Evolutionary conservation across 2,797 vertebrate genomes (phyloP), one percentile per base, ranked within the genome.

Genomic region (Chanos chanos): DNA sequence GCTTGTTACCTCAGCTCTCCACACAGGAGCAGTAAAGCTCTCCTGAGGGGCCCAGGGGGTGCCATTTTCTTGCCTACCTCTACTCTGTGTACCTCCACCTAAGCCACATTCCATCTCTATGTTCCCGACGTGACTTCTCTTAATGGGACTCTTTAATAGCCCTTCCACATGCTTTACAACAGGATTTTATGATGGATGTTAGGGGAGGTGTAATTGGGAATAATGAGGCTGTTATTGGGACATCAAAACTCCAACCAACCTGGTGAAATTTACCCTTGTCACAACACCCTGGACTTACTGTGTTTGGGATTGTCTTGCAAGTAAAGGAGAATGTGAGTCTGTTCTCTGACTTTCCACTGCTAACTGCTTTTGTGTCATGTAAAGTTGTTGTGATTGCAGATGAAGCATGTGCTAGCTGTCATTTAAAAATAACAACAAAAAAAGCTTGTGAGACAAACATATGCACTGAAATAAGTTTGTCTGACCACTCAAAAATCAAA

Each of bases 171-270:
- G 75, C 64, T 77, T 80, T 81, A 76, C 76, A 77, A 74, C 79
- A 76, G 67, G 72, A 63, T 48, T 81, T 83, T 79, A 82, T 88
- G 86, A 86, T 85, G 78, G 77, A 87, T 87, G 81, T 71, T 69
- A 51, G 66, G 52, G 69, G 62, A 63, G 72, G 50, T 77, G 79
- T 88, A 88, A 87, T 86, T 85, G 80, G 82, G 71, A 86, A 85
- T 87, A 86, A 85, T 63, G 77, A 83, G 74, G 60, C 47, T 68
- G 73, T 83, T 84, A 83, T 77, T 77, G 74, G 80, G 61, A 75
- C 70, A 78, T 81, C 71, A 77, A 75, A 76, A 58, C 45, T 16
- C 58, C 43, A 79, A 70, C 60, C 61, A 68, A 72, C 70, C 57
- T 60, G 71, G 73, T 57, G 66, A 77, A 79, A 61, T 28, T 43